phyloP scores from a whole-genome alignment of 1,140 invertebrate species.

The Trichonephila inaurata region DNA sequence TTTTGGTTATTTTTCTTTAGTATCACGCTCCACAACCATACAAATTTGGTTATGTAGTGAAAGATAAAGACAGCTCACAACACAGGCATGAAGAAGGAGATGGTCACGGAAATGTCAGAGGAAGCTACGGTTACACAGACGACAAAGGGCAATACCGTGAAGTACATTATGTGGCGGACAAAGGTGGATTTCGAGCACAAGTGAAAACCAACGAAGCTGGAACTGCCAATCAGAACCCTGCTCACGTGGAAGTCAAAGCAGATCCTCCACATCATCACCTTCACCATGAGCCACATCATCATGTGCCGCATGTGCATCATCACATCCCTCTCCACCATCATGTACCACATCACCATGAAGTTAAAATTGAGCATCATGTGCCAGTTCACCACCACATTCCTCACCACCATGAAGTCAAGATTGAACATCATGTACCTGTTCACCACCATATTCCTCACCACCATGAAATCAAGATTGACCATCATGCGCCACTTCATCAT shows the following conservation, averaged over 20 bases:
- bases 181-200: constrained; percentile 76
- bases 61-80: constrained; percentile 59
- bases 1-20: neutral
- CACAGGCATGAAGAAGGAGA: constrained; percentile 71
- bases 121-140: constrained; percentile 71
- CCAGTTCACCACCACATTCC: constrained; percentile 6
- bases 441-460: constrained; percentile 20
- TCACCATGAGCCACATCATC: constrained; percentile 38
- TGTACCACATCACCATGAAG: neutral
- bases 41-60: constrained; percentile 63
- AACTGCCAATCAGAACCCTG: constrained; percentile 53
- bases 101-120: constrained; percentile 70
- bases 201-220: constrained; percentile 77
- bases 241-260: constrained; percentile 56
- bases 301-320: constrained; percentile 37
- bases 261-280: constrained; percentile 61
- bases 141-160: constrained; percentile 63
- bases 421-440: constrained; percentile 40
- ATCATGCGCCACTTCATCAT: neutral
- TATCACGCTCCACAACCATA: constrained; percentile 71
- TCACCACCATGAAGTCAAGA: constrained; percentile 23
- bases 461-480: neutral
- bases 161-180: constrained; percentile 77
- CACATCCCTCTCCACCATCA: neutral
- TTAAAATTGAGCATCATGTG: neutral